Base-by-base conservation (phyloP, 2,113 vertebrate species). In the Puffinus mauretanicus region DNA sequence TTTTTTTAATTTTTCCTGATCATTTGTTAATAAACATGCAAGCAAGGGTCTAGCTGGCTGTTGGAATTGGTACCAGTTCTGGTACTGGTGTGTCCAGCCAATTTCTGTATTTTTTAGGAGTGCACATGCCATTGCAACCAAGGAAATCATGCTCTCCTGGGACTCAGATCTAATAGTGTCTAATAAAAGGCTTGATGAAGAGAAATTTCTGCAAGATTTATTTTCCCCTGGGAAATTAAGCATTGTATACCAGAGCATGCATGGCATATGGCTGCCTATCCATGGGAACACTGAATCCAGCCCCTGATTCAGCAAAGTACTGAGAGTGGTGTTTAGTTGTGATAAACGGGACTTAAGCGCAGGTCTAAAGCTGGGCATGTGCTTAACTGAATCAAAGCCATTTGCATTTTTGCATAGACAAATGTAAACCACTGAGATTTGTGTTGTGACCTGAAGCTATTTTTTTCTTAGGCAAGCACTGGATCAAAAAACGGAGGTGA, bases 141-240 rank as follows among this genome's bases (percentile, higher is more conserved):
- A 86, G 65, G 17, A 85, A 90, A 81, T 82, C 40, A 5, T 34
- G 40, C 15, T 87, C 29, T 82, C 29, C 72, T 32, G 24, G 21
- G 86, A 72, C 65, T 80, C 16, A n/a, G 40, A 75, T 85, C 66
- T 82, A 89, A 80, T 57, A 55, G 34, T 30, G 49, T 83, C 93
- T 96, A 91, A 97, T 94, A 88, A 96, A 91, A 87, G 64, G 18
- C 55, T 22, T 19, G 42, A 77, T 51, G 82, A 93, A 93, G 61
- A 90, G 78, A 75, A 72, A 70, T 51, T 57, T 96, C 80, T 79
- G 66, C 42, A 93, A 82, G 82, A 38, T 91, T 85, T 82, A 26
- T 95, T 94, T 90, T 66, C 93, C 62, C 62, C 51, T 34, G 82
- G 89, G 96, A 96, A 97, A 96, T 97, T 89, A 97, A 94, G 34